phyloP scores from a whole-genome alignment of 2,113 vertebrate species.

The Malaclemys terrapin region DNA sequence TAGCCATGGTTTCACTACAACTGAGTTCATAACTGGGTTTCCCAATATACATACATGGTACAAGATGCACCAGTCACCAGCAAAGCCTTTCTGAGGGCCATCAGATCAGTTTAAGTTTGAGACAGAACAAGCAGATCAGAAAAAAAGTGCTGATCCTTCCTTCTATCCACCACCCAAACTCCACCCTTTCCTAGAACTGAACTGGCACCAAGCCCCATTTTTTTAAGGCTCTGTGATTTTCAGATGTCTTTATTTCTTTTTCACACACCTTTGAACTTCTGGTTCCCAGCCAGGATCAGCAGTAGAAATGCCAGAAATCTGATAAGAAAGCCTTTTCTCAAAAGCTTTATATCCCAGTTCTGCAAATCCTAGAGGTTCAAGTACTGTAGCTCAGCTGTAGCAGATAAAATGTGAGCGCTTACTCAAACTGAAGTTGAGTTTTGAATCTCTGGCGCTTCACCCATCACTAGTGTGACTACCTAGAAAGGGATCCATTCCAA shows the following conservation, averaged over 20 bases:
- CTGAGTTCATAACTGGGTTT: background rate
- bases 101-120: background rate
- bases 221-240: background rate
- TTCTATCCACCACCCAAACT: background rate
- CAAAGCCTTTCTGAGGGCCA: background rate
- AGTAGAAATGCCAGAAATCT: background rate
- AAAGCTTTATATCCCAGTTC: background rate
- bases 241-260: background rate
- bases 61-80: background rate
- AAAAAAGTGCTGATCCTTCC: background rate
- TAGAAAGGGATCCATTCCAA: background rate
- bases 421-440: background rate
- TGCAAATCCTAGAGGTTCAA: background rate
- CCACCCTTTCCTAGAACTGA: background rate
- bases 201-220: accelerated
- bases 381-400: background rate
- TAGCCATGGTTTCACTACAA: background rate
- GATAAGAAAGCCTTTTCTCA: background rate
- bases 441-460: background rate
- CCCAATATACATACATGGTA: background rate
- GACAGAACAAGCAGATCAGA: background rate
- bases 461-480: background rate
- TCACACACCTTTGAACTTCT: background rate
- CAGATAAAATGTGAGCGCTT: background rate
- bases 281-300: background rate